Evolutionary conservation across 2,888 invertebrate species (phyloP).

Genomic region (Hyposoter didymator): DNA sequence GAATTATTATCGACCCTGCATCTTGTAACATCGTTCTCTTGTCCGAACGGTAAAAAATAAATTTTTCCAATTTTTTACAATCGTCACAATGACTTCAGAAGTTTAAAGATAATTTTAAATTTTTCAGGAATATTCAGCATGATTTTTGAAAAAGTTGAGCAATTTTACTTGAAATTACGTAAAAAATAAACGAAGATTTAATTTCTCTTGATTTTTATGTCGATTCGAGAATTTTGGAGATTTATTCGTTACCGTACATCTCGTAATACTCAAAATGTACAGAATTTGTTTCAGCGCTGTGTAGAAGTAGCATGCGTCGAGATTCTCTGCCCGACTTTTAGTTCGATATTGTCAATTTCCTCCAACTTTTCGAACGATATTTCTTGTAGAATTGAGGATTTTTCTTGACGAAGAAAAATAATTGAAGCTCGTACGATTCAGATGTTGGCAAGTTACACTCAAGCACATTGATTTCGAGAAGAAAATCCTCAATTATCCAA

Average conservation of each 20-base stretch:
- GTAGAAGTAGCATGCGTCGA: constrained; percentile 77
- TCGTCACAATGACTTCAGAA: background rate
- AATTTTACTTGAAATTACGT: background rate
- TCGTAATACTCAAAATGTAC: constrained; percentile 62
- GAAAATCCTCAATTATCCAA: constrained; percentile 40
- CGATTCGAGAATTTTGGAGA: constrained; percentile 16
- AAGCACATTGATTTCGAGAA: background rate
- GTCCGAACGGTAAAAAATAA: background rate
- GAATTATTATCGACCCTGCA: constrained; percentile 24
- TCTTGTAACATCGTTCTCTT: constrained; percentile 29
- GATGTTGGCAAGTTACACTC: constrained; percentile 16
- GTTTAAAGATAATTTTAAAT: background rate
- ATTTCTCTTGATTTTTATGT: background rate
- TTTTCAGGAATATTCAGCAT: background rate
- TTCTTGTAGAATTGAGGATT: constrained; percentile 53
- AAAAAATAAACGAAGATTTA: background rate
- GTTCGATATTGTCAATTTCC: constrained; percentile 42
- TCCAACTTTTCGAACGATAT: constrained; percentile 55
- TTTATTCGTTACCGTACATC: constrained; percentile 4
- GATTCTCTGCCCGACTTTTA: constrained; percentile 61
- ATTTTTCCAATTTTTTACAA: background rate
- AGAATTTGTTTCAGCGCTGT: constrained; percentile 71
- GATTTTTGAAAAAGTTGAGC: background rate
- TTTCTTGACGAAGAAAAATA: constrained; percentile 11
- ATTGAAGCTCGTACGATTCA: background rate